phyloP scores from a whole-genome alignment of 1,140 invertebrate genomes.

The Papilio helenus region DNA sequence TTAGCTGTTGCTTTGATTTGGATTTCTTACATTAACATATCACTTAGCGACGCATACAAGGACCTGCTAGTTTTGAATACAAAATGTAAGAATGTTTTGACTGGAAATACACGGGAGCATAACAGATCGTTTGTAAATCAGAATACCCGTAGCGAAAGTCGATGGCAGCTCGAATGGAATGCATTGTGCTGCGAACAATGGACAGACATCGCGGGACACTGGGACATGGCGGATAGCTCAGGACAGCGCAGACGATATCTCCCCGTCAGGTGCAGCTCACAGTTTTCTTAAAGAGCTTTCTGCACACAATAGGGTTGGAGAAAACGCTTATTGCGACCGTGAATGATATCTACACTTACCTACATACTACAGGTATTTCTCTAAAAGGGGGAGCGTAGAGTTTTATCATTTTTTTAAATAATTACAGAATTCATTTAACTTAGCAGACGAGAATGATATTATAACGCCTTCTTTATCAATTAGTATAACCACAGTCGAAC shows the following conservation, averaged over 20 bases:
- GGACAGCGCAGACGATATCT: background rate
- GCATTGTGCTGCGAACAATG: constrained; percentile 1
- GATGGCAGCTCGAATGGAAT: background rate
- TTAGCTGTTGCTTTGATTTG: background rate
- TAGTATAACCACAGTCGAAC: background rate
- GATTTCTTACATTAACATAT: background rate
- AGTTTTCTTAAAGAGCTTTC: constrained; percentile 20
- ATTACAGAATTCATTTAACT: too few relatives aligned
- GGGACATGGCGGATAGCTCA: background rate
- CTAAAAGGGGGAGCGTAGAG: background rate
- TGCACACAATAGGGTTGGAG: background rate
- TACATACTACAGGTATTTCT: background rate
- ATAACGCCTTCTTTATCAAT: background rate
- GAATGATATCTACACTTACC: background rate
- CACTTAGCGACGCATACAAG: too few relatives aligned
- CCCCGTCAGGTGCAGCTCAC: constrained; percentile 4
- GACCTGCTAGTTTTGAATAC: too few relatives aligned
- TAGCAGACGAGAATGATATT: background rate
- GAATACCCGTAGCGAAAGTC: background rate
- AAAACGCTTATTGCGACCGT: background rate
- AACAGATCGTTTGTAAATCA: background rate
- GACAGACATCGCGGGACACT: background rate
- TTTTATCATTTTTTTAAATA: background rate
- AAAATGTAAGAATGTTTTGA: background rate
- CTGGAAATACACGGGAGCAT: background rate